phyloP scores from a whole-genome alignment of 1,140 invertebrate genomes.

The Philopotamus ludificatus region DNA sequence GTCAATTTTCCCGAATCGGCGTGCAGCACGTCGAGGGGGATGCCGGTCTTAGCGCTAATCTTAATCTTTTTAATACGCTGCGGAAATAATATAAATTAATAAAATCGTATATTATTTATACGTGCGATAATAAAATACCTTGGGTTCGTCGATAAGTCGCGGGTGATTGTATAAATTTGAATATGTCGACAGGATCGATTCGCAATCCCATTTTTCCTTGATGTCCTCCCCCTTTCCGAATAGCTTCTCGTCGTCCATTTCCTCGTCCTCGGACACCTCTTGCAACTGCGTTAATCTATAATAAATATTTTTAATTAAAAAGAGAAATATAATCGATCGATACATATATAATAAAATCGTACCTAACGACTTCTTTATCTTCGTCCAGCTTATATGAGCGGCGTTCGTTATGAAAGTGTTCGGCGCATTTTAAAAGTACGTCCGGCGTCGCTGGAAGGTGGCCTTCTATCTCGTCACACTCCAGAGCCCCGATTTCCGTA shows the following conservation, averaged over 20 bases:
- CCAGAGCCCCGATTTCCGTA: conserved; percentile 83
- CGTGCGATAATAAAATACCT: conserved; percentile 49
- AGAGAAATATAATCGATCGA: conserved; percentile 3
- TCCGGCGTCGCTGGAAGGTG: conserved; percentile 66
- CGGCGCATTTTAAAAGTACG: conserved; percentile 64
- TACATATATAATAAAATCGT: no score
- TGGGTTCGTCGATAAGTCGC: conserved; percentile 78
- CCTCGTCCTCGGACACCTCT: conserved; percentile 57
- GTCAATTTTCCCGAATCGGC: conserved; percentile 63
- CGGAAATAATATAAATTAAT: conserved; percentile 28
- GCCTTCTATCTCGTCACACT: conserved; percentile 88
- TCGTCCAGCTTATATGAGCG: conserved; percentile 64
- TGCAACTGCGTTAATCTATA: conserved; percentile 49
- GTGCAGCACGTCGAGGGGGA: conserved; percentile 66
- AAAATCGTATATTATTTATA: conserved; percentile 11
- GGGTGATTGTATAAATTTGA: conserved; percentile 91
- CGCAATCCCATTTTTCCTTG: conserved; percentile 87
- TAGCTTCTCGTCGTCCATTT: conserved; percentile 61
- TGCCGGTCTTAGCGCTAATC: conserved; percentile 70
- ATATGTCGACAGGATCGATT: conserved; percentile 87
- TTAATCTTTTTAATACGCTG: conserved; percentile 63
- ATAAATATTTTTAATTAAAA: not conserved
- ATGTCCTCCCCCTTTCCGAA: conserved; percentile 60
- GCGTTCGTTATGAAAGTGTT: conserved; percentile 62
- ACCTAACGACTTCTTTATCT: conserved; percentile 75